A percentile compares a stretch with the other conserved stretches of the same genome.
Conservation (phyloP, 2,113 vertebrate species). For the Uropsilus gracilis region DNA sequence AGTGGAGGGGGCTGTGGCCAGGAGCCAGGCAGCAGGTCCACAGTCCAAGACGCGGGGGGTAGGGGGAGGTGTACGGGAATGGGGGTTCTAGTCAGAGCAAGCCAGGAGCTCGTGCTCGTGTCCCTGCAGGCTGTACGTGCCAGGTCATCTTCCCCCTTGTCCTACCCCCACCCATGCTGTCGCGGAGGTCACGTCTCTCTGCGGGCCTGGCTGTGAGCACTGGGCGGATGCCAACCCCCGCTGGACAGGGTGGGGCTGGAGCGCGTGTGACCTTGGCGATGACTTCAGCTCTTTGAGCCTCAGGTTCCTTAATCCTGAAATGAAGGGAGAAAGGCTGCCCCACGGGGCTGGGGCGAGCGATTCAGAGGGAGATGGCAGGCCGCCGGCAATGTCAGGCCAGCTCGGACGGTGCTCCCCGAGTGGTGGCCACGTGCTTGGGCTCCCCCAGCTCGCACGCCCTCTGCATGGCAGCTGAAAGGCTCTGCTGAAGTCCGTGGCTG, state of each 20-base stretch:
- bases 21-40: too few relatives aligned
- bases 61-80: too few relatives aligned
- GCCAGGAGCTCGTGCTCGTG: too few relatives aligned
- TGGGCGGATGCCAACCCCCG: neutral
- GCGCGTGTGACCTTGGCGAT: neutral
- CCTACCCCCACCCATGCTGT: accelerated
- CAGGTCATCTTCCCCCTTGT: neutral
- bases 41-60: too few relatives aligned
- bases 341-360: too few relatives aligned
- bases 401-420: accelerated
- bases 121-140: accelerated
- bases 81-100: too few relatives aligned
- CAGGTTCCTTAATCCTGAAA: neutral
- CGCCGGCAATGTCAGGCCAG: accelerated
- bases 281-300: neutral
- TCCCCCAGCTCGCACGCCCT: neutral
- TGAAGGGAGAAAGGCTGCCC: neutral
- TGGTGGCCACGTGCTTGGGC: neutral
- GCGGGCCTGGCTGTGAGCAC: neutral
- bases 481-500: neutral
- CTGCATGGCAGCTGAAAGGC: neutral
- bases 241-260: too few relatives aligned
- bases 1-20: too few relatives aligned
- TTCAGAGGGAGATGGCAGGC: neutral
- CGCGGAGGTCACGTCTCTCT: accelerated